Conservation (phyloP, 2,113 vertebrate species). For the Amia ocellicauda region DNA sequence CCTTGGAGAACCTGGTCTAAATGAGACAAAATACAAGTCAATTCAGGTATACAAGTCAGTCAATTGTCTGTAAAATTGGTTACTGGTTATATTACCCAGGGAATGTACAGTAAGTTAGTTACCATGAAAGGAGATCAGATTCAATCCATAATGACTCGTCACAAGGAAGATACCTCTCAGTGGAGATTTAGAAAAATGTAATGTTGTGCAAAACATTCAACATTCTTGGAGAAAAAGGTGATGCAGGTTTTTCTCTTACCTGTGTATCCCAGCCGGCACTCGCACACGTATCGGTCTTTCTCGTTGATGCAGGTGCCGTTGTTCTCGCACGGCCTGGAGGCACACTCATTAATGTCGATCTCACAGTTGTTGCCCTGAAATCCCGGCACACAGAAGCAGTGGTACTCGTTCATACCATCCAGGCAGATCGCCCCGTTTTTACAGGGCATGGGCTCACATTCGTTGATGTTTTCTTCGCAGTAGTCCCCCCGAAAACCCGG, state of each 20-base stretch:
- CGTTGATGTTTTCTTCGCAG: conserved; percentile 69
- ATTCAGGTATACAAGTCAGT: no score
- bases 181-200: no score
- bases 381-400: conserved; percentile 93
- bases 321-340: conserved; percentile 82
- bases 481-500: conserved; percentile 62
- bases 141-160: no score
- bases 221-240: not conserved
- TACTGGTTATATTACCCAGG: no score
- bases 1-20: no score
- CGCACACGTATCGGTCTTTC: conserved; percentile 80
- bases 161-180: no score
- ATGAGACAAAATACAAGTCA: no score
- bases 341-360: conserved; percentile 94
- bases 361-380: conserved; percentile 91
- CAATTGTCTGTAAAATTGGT: no score
- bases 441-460: conserved; percentile 78
- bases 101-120: no score
- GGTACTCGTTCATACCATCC: conserved; percentile 62
- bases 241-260: conserved; percentile 62
- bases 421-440: conserved; percentile 88
- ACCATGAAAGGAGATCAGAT: no score
- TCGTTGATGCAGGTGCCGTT: conserved; percentile 82
- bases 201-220: no score
- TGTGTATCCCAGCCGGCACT: conserved; percentile 75